Conservation (phyloP, 2,113 vertebrate genomes). For the Ploceus nigricollis region DNA sequence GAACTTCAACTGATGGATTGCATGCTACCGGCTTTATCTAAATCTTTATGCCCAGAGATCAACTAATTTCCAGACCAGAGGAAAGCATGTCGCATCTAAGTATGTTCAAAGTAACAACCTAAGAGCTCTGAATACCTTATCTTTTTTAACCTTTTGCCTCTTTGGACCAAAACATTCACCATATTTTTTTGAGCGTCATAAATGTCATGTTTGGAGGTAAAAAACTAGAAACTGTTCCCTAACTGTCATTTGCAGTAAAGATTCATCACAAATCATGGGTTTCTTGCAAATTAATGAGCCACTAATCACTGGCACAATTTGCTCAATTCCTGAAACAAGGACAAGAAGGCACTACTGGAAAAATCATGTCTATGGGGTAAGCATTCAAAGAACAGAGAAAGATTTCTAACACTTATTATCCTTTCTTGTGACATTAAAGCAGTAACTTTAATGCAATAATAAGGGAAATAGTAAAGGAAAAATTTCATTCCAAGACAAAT, state of each 20-base stretch:
- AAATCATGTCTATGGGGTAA: not conserved
- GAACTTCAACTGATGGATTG: no score
- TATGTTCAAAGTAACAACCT: not conserved
- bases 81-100: no score
- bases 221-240: not conserved
- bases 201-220: not conserved
- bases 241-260: not conserved
- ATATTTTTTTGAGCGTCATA: not conserved
- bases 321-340: not conserved
- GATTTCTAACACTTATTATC: not conserved
- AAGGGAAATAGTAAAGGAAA: not conserved
- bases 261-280: not conserved
- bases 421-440: not conserved
- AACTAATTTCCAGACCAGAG: not conserved
- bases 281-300: not conserved
- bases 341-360: not conserved
- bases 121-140: not conserved
- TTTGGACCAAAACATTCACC: fast-evolving
- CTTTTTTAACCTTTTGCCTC: not conserved
- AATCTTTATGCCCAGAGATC: not conserved
- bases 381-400: not conserved
- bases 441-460: not conserved
- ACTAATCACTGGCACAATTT: not conserved
- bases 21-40: not conserved
- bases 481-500: not conserved